A percentile compares a stretch with the other conserved stretches of the same genome.
These are phyloP conservation scores for Mus minutoides DNA, from an alignment of 2,797 vertebrate genomes.

Conservation along the genomic window DNA sequence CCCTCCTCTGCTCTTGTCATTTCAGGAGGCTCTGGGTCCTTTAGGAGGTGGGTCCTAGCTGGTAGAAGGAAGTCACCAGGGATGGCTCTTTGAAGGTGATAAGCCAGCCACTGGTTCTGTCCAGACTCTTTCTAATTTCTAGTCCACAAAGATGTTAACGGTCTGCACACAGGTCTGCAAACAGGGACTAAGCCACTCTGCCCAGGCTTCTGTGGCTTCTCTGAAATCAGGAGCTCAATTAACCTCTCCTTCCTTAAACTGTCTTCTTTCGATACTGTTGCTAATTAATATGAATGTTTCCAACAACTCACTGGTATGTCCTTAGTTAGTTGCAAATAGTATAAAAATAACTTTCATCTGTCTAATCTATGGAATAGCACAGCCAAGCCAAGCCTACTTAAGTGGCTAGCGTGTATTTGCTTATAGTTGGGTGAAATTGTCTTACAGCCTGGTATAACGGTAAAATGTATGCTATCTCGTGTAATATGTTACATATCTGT, in stretches of 20 bases:
- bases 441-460: neutral
- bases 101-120: neutral
- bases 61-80: neutral
- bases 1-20: neutral
- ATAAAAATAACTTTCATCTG: neutral
- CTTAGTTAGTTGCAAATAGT: neutral
- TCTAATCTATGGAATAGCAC: neutral
- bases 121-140: neutral
- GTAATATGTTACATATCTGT: neutral
- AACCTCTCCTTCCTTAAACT: neutral
- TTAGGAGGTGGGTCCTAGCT: neutral
- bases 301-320: neutral
- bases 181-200: neutral
- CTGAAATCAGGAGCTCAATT: neutral
- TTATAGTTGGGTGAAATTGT: neutral
- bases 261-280: neutral
- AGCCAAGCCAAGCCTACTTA: neutral
- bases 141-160: neutral
- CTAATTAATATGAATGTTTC: neutral
- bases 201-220: neutral
- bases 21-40: neutral
- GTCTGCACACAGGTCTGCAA: neutral
- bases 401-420: neutral
- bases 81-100: neutral
- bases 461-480: neutral